Evolutionary conservation across 2,888 invertebrate species (phyloP).

Genomic region (Cylindroiulus punctatus): DNA sequence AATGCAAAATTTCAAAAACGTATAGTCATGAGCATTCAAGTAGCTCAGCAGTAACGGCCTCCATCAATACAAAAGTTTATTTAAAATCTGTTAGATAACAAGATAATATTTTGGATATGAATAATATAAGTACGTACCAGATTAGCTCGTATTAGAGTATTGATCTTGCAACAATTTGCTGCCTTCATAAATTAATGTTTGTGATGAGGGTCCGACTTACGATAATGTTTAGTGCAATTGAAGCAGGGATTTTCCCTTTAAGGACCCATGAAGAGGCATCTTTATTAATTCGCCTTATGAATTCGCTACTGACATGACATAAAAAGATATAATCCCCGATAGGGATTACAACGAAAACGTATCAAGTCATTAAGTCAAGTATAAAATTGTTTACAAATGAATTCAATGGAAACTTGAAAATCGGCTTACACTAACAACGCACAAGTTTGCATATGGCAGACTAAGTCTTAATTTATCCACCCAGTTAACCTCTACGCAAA

Average conservation of each 20-base stretch:
- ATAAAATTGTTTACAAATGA: constrained; percentile 29
- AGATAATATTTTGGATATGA: too few relatives aligned
- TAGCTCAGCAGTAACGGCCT: too few relatives aligned
- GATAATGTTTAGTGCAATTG: neutral
- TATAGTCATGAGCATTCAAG: too few relatives aligned
- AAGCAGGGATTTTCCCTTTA: neutral
- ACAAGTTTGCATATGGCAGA: neutral
- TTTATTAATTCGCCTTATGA: neutral
- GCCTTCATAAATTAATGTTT: too few relatives aligned
- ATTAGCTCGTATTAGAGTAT: too few relatives aligned
- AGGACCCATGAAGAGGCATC: neutral
- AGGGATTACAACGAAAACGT: constrained; percentile 1
- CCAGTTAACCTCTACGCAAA: neutral
- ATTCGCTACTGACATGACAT: neutral
- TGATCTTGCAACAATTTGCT: too few relatives aligned
- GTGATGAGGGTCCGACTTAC: too few relatives aligned
- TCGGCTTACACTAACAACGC: constrained; percentile 3
- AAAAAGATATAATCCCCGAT: constrained; percentile 29
- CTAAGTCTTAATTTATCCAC: neutral
- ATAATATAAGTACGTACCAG: too few relatives aligned
- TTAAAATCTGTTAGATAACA: too few relatives aligned
- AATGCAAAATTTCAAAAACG: too few relatives aligned
- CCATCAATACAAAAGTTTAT: too few relatives aligned
- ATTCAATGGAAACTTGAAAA: constrained; percentile 4
- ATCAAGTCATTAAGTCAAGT: constrained; percentile 29